These are phyloP conservation scores for Malthinus flaveolus DNA, from an alignment of 2,888 invertebrate species.

Conservation along the genomic window DNA sequence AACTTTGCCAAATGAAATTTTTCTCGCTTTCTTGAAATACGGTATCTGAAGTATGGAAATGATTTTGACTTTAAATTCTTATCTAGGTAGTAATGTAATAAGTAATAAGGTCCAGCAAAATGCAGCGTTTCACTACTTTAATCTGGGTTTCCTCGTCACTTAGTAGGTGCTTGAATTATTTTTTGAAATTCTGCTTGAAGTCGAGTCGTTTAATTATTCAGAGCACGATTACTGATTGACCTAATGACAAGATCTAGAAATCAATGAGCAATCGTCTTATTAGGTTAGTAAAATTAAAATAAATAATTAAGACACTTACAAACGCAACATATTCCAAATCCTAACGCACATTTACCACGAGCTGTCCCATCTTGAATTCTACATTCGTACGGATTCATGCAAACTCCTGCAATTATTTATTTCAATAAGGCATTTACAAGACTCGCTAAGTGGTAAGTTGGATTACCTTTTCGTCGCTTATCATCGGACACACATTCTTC, in stretches of 20 bases:
- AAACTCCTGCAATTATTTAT: constrained; percentile 61
- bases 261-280: not conserved
- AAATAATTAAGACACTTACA: constrained; percentile 63
- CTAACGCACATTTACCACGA: constrained; percentile 78
- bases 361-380: constrained; percentile 72
- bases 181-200: too few species aligned
- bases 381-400: constrained; percentile 85
- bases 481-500: constrained; percentile 76
- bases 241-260: not conserved
- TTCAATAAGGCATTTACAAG: not conserved
- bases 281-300: not conserved
- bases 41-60: too few species aligned
- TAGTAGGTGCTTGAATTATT: too few species aligned
- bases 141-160: too few species aligned
- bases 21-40: too few species aligned
- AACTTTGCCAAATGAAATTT: too few species aligned
- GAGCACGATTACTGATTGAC: too few species aligned
- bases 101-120: too few species aligned
- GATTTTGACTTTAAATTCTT: too few species aligned
- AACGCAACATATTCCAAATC: constrained; percentile 84
- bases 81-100: too few species aligned
- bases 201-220: too few species aligned
- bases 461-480: constrained; percentile 62
- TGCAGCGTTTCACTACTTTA: too few species aligned
- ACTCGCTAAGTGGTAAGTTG: not conserved